Conservation (phyloP, 2,888 invertebrate genomes). For the Clepsis dumicolana region DNA sequence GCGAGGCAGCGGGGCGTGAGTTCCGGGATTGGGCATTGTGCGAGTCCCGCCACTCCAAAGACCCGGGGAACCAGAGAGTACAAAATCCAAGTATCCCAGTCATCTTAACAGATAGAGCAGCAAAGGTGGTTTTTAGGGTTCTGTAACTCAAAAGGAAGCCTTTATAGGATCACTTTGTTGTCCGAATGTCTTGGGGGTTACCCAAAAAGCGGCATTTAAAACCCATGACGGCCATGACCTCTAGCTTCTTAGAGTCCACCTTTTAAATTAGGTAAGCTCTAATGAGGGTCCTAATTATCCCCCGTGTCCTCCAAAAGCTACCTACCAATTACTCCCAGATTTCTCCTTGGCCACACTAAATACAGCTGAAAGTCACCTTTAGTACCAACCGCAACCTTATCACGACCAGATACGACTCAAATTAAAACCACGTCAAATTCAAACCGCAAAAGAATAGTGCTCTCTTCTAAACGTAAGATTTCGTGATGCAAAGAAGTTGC, state of each 20-base stretch:
- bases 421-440: background rate
- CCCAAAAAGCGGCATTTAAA: no score
- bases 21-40: background rate
- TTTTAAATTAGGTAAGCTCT: slow-evolving; percentile 27
- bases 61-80: no score
- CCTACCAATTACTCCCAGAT: slow-evolving; percentile 26
- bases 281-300: slow-evolving; percentile 31
- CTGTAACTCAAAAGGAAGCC: no score
- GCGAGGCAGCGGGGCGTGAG: background rate
- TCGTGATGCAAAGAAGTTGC: background rate
- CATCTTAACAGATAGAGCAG: no score
- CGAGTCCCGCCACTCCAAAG: background rate
- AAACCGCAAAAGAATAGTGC: background rate
- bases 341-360: slow-evolving; percentile 2
- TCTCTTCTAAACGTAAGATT: background rate
- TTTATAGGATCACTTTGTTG: no score
- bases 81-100: no score
- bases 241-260: no score
- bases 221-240: no score
- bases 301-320: slow-evolving; percentile 1
- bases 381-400: slow-evolving; percentile 1
- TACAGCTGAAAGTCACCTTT: background rate
- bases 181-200: no score
- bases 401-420: background rate
- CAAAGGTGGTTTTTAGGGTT: no score